These are phyloP conservation scores for Hylia prasina DNA, from an alignment of 2,113 vertebrate species.

Conservation along the genomic window DNA sequence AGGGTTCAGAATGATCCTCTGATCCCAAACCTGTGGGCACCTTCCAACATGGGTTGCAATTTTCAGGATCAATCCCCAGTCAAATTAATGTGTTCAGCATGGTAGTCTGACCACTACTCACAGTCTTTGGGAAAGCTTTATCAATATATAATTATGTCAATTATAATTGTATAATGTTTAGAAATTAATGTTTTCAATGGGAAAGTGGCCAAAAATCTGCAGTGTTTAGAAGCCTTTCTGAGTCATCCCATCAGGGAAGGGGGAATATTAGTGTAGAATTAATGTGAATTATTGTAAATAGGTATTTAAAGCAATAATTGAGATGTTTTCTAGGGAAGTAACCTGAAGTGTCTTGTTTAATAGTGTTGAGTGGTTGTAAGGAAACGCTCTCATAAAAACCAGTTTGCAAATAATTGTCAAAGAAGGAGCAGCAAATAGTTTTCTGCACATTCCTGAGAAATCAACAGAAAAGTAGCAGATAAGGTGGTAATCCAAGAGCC, in stretches of 20 bases:
- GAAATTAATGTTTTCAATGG: neutral
- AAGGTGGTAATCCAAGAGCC: neutral
- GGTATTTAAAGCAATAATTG: neutral
- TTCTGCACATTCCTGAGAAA: neutral
- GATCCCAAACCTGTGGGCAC: neutral
- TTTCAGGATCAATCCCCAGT: neutral
- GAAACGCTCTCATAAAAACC: neutral
- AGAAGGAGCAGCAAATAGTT: neutral
- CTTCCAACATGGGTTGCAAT: neutral
- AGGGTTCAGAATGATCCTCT: neutral
- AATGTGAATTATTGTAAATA: neutral
- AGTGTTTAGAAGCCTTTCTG: neutral
- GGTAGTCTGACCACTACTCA: neutral
- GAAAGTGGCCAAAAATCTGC: neutral
- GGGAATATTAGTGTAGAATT: neutral
- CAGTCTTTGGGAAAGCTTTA: neutral
- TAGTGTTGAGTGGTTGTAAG: neutral
- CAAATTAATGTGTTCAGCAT: neutral
- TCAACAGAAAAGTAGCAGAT: neutral
- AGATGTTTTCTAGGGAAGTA: neutral
- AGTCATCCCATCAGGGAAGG: neutral
- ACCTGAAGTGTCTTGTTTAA: neutral
- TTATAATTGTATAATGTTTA: neutral
- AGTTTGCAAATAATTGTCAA: neutral
- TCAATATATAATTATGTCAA: neutral